Evolutionary conservation across 2,888 invertebrate species (phyloP).

Genomic region (Linyphia triangularis): DNA sequence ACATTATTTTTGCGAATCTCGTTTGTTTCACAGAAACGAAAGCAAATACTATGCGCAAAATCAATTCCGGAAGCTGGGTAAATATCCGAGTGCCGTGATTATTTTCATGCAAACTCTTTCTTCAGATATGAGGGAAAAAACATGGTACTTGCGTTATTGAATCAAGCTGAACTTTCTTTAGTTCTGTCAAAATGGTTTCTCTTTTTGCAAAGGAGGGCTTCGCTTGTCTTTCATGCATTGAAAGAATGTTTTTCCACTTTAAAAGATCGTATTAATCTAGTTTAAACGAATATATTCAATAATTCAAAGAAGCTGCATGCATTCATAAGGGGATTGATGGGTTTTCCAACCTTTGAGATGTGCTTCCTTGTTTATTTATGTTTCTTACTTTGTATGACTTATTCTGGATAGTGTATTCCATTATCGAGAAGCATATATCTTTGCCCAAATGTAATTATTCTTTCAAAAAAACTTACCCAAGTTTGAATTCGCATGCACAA

Average conservation of each 20-base stretch:
- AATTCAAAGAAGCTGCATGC: neutral
- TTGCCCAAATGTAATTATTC: too few relatives aligned
- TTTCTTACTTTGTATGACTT: too few relatives aligned
- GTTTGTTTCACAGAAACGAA: conserved; percentile 30
- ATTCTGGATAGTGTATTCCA: too few relatives aligned
- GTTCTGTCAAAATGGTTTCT: neutral
- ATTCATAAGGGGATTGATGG: too few relatives aligned
- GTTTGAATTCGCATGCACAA: too few relatives aligned
- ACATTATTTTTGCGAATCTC: neutral
- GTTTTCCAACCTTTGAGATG: too few relatives aligned
- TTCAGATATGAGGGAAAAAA: neutral
- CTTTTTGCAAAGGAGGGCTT: neutral
- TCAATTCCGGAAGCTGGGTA: conserved; percentile 27
- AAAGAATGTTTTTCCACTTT: neutral
- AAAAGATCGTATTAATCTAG: neutral
- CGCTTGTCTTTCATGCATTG: neutral
- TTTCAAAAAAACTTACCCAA: too few relatives aligned
- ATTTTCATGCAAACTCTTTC: conserved; percentile 17
- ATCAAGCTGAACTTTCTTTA: neutral
- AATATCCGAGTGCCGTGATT: conserved; percentile 29
- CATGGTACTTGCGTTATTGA: neutral
- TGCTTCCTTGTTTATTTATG: too few relatives aligned
- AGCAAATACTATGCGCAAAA: conserved; percentile 25
- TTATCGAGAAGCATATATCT: too few relatives aligned
- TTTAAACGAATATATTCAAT: neutral